These are phyloP conservation scores for Bombus confusus DNA, from an alignment of 1,140 invertebrate genomes.

Conservation along the genomic window DNA sequence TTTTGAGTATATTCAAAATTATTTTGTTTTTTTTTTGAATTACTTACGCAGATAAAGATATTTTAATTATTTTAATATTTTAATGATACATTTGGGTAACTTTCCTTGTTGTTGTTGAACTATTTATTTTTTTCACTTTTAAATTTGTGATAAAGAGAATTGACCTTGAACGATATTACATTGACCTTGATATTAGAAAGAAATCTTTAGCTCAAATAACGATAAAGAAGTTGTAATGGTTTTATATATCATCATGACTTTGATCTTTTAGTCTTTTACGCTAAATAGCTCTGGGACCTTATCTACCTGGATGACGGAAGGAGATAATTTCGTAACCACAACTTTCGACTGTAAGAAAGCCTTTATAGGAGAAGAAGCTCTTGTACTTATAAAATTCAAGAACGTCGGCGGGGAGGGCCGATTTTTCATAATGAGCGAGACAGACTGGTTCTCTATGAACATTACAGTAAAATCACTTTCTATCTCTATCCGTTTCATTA, in stretches of 20 bases:
- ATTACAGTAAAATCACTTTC: slow-evolving; percentile 60
- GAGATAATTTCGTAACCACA: not conserved
- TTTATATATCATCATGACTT: not conserved
- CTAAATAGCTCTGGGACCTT: not conserved
- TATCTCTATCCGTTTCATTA: not conserved
- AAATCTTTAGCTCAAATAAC: not conserved
- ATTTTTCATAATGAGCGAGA: slow-evolving; percentile 77
- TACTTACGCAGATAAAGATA: not conserved
- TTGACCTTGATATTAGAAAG: not conserved
- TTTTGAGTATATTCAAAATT: not conserved
- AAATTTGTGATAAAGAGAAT: not conserved
- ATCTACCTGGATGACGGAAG: not conserved
- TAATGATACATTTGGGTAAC: not conserved
- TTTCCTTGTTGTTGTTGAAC: not conserved
- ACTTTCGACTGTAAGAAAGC: slow-evolving; percentile 73
- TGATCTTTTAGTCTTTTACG: not conserved
- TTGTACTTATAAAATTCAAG: slow-evolving; percentile 60
- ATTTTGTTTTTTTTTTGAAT: not conserved
- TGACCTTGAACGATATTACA: not conserved
- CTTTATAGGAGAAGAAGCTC: slow-evolving; percentile 70
- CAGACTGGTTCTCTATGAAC: slow-evolving; percentile 73
- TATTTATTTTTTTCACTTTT: not conserved
- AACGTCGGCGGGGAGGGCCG: slow-evolving; percentile 71
- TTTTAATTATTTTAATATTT: not conserved
- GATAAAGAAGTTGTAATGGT: too few relatives aligned